Percentiles rank a stretch among this genome's conserved stretches.
Evolutionary conservation across 2,888 invertebrate genomes (phyloP).

Genomic region (Polydrusus tereticollis): DNA sequence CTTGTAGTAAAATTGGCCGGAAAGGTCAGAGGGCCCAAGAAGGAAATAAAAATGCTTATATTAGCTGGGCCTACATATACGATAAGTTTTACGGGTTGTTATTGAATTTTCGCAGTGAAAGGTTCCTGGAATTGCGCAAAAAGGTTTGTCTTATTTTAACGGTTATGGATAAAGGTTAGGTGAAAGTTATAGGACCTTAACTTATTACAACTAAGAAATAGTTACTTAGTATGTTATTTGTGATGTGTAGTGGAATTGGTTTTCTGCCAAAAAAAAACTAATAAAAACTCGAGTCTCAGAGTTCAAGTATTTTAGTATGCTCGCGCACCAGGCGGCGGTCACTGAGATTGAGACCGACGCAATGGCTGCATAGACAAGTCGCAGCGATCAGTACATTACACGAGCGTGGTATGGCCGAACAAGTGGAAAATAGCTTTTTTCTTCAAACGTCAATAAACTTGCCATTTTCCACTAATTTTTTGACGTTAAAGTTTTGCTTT

Average conservation of each 20-base stretch:
- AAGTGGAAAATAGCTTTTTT: too few species aligned
- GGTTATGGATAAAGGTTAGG: slow-evolving; percentile 12
- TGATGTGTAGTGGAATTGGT: not conserved
- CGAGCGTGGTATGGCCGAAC: too few species aligned
- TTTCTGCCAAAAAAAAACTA: not conserved
- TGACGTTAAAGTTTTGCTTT: too few species aligned
- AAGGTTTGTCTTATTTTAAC: slow-evolving; percentile 37
- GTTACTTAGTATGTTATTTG: not conserved
- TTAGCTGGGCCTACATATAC: slow-evolving; percentile 44
- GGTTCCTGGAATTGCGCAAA: slow-evolving; percentile 26
- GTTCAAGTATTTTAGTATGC: too few species aligned
- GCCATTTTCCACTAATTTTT: too few species aligned
- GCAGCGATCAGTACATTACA: too few species aligned
- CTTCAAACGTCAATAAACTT: too few species aligned
- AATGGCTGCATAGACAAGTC: too few species aligned
- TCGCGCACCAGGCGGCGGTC: too few species aligned
- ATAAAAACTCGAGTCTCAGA: not conserved
- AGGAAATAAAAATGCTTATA: slow-evolving; percentile 46
- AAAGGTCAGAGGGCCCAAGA: slow-evolving; percentile 35
- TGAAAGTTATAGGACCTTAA: not conserved
- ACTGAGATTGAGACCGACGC: too few species aligned
- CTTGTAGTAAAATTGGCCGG: slow-evolving; percentile 43
- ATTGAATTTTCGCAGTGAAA: slow-evolving; percentile 42
- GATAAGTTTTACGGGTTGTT: slow-evolving; percentile 44
- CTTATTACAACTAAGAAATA: slow-evolving; percentile 9